A percentile compares a stretch with the other conserved stretches of the same genome.
phyloP scores from a whole-genome alignment of 2,797 vertebrate species.

The Fringilla coelebs region DNA sequence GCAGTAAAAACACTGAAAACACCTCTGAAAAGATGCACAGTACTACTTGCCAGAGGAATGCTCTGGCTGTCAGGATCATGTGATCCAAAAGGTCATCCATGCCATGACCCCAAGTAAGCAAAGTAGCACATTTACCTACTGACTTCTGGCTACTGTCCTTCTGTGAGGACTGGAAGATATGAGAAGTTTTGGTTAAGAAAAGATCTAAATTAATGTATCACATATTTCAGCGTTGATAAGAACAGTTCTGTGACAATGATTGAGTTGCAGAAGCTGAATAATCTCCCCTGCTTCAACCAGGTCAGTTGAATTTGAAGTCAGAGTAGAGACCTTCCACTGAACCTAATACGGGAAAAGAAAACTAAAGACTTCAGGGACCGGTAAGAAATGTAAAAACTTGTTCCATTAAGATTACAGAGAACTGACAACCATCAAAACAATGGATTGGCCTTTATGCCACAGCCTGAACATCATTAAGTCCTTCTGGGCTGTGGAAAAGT shows the following conservation, averaged over 20 bases:
- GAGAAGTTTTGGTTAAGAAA: background rate
- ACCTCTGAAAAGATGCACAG: background rate
- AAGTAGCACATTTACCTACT: background rate
- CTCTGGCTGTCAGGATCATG: background rate
- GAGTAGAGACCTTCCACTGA: background rate
- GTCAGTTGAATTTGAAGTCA: background rate
- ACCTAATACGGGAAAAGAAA: background rate
- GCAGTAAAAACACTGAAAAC: background rate
- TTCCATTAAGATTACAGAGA: background rate
- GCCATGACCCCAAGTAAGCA: background rate
- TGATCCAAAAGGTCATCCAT: background rate
- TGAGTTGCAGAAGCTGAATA: background rate
- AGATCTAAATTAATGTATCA: background rate
- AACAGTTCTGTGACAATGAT: background rate
- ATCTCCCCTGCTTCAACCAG: background rate
- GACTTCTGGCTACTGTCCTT: background rate
- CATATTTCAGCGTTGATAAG: background rate
- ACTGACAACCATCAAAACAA: background rate
- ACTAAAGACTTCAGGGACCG: background rate
- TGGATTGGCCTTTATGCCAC: background rate
- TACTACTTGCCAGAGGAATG: background rate
- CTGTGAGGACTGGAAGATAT: background rate
- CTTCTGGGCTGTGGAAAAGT: background rate
- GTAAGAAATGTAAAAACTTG: background rate
- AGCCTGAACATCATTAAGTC: background rate